A percentile compares a stretch with the other conserved stretches of the same genome.
These are phyloP conservation scores for Spinus olivaceus DNA, from an alignment of 2,797 vertebrate species.

Conservation along the genomic window DNA sequence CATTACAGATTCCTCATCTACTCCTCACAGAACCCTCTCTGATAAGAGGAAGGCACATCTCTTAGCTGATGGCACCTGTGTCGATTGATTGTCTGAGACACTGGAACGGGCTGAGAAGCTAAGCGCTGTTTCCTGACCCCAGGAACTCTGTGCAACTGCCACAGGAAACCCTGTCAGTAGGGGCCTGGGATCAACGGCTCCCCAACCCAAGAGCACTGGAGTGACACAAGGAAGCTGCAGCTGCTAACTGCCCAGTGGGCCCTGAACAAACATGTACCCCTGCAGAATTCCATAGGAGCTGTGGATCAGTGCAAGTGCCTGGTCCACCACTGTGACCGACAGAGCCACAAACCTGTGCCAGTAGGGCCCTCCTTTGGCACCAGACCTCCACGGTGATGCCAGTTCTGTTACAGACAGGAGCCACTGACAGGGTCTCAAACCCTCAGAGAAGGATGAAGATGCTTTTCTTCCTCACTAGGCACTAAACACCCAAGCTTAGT, in stretches of 20 bases:
- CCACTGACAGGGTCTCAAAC: rapidly evolving
- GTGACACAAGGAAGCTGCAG: background rate
- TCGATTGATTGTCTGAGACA: background rate
- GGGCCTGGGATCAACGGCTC: rapidly evolving
- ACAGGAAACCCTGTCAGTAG: background rate
- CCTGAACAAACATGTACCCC: background rate
- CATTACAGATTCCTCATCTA: background rate
- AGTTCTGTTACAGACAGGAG: background rate
- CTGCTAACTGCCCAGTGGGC: background rate
- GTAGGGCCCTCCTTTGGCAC: background rate
- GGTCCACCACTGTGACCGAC: rapidly evolving
- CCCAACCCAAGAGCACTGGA: background rate
- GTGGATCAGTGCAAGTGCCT: background rate
- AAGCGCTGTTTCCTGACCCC: background rate
- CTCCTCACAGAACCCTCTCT: background rate
- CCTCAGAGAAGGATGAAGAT: background rate
- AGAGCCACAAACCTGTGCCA: rapidly evolving
- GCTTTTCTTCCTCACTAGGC: background rate
- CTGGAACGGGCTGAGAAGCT: background rate
- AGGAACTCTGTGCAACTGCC: background rate
- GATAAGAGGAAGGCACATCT: background rate
- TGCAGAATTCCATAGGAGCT: background rate
- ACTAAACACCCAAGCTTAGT: background rate
- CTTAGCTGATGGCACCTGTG: too few species aligned
- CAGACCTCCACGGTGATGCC: background rate